Conservation (phyloP, 2,797 vertebrate genomes). For the Melanotaenia nigrans region DNA sequence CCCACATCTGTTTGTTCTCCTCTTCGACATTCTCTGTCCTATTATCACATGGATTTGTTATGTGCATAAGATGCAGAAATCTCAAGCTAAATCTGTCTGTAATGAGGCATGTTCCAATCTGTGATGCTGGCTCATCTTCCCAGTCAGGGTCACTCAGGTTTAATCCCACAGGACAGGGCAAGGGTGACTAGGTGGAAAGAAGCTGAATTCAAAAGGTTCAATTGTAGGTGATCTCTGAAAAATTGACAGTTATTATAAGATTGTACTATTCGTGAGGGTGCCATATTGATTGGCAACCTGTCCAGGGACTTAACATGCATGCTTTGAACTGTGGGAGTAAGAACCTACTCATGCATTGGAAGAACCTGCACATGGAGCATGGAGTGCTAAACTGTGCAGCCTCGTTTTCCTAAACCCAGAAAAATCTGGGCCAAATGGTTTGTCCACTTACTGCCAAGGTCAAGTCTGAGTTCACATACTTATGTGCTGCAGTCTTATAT, state of each 20-base stretch:
- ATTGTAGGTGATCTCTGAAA: slow-evolving; percentile 5
- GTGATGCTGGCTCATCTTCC: slow-evolving; percentile 50
- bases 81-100: slow-evolving; percentile 66
- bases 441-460: not conserved
- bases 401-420: too few species aligned
- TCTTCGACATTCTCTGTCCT: slow-evolving; percentile 21
- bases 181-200: slow-evolving; percentile 33
- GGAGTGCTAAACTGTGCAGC: too few species aligned
- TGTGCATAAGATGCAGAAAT: slow-evolving; percentile 48
- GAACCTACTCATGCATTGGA: too few species aligned
- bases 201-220: slow-evolving; percentile 52
- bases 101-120: slow-evolving; percentile 70
- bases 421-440: not conserved
- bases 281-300: too few species aligned
- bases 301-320: too few species aligned
- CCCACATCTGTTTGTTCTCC: not conserved
- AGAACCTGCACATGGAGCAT: too few species aligned
- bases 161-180: slow-evolving; percentile 61
- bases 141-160: slow-evolving; percentile 43
- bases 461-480: not conserved
- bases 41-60: slow-evolving; percentile 37
- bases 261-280: not conserved
- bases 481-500: too few species aligned
- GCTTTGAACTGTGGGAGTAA: too few species aligned
- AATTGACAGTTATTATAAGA: not conserved